Base-by-base conservation (phyloP, 2,113 vertebrate species). In the Leuciscus idus region DNA sequence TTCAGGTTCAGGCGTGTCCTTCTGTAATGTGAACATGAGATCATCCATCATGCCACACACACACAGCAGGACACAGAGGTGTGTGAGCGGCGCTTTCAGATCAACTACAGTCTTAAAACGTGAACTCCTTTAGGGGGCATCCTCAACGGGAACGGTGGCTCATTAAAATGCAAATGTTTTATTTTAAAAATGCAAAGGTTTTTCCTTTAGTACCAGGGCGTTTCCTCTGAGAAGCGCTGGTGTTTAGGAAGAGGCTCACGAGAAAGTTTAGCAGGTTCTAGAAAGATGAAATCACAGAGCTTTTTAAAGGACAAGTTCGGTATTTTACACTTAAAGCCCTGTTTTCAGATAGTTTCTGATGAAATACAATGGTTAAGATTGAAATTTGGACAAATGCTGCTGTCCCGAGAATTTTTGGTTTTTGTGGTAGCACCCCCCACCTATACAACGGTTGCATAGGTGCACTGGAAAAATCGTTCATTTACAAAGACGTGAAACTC, bases 11-110 rank as follows among this genome's bases (percentile, higher is more conserved):
- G 70, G 26, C 70, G 59, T 75, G 83, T 84, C 73, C 70, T 59
- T 84, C 74, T 84, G 61, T 64, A 77, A 77, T 39, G 46, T 33
- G 83, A 76, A 78, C 26, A 57, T 73, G 70, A 23, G 75, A 21
- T 78, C 50, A 78, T 78, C 76, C 30, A 59, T 78, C 55, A 78
- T 36, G 26, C 52, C n/a, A 3, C 21, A 75, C 23, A 80, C 12
- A 80, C 57, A 43, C 55, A 23, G 17, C 52, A 13, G 55, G 28
- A 12, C 52, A 0, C 43, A 48, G 39, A 13, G n/a, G 26, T 48
- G 0, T 23, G 36, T n/a, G 72, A 73, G 68, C 68, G 17, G 3
- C 1, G 19, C 23, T 72, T 46, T 73, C 36, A 73, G 36, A 23
- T 12, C 21, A 74, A 8, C 39, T 48, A 74, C 36, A 43, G 39